phyloP scores from a whole-genome alignment of 2,888 invertebrate species.

The Microctonus hyperodae region DNA sequence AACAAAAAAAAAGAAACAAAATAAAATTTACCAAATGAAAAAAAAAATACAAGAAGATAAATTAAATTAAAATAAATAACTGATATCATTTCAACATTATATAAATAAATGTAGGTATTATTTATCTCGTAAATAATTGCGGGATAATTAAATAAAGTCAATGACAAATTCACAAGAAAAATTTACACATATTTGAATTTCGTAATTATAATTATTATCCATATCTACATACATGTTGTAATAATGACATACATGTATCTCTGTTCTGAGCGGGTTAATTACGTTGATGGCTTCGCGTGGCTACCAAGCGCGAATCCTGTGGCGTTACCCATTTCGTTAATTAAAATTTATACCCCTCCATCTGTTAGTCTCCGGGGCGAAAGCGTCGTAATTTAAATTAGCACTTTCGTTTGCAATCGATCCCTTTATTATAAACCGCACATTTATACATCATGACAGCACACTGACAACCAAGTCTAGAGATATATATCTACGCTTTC shows the following conservation, averaged over 20 bases:
- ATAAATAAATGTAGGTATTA: neutral
- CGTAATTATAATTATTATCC: constrained; percentile 40
- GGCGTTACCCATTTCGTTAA: constrained; percentile 49
- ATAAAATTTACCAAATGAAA: constrained; percentile 15
- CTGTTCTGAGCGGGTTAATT: constrained; percentile 51
- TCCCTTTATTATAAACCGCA: constrained; percentile 23
- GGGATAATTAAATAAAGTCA: neutral
- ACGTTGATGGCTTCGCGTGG: constrained; percentile 51
- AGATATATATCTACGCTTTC: neutral
- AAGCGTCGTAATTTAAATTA: constrained; percentile 51
- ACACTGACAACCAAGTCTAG: neutral
- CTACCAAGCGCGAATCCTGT: constrained; percentile 47
- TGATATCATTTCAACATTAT: too few relatives aligned
- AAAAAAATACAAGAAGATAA: neutral
- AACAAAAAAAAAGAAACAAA: constrained; percentile 55
- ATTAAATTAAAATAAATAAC: too few relatives aligned
- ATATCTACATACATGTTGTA: constrained; percentile 41
- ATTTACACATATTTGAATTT: constrained; percentile 42
- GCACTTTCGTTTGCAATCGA: constrained; percentile 40
- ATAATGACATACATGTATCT: constrained; percentile 55
- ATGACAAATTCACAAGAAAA: neutral
- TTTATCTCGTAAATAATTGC: constrained; percentile 2
- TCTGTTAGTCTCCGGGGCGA: constrained; percentile 37
- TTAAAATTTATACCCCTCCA: constrained; percentile 53
- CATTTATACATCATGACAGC: neutral